Evolutionary conservation across 37 sponge, comb jelly and placozoan genomes (phyloP).

Genomic region (Chondrosia reniformis): DNA sequence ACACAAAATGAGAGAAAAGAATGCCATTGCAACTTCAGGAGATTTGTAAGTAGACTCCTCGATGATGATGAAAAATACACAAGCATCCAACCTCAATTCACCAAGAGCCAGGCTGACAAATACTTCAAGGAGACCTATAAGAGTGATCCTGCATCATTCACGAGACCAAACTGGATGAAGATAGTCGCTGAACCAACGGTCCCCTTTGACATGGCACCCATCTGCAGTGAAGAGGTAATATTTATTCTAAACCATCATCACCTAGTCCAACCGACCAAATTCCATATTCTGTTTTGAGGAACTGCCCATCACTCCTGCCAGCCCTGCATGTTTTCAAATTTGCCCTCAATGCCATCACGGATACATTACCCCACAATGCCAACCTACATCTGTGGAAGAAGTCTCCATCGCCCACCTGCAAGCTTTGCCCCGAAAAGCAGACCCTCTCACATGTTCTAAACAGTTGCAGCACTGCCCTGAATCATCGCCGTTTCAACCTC

Average conservation of each 20-base stretch:
- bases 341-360: too few species aligned
- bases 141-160: background rate
- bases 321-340: too few species aligned
- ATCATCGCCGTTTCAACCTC: too few species aligned
- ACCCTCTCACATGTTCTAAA: too few species aligned
- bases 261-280: constrained; percentile 6
- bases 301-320: constrained; percentile 23
- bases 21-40: constrained; percentile 12
- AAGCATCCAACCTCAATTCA: background rate
- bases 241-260: background rate
- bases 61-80: background rate
- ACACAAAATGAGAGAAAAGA: constrained; percentile 15
- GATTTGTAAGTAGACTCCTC: background rate
- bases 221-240: background rate
- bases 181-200: background rate
- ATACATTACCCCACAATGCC: too few species aligned
- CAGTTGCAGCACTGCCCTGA: too few species aligned
- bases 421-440: too few species aligned
- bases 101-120: background rate
- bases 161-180: background rate
- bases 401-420: too few species aligned
- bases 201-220: background rate
- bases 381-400: too few species aligned
- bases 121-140: background rate
- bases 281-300: background rate